Conservation (phyloP, 1,140 invertebrate species). For the Macrocentrus cingulum region DNA sequence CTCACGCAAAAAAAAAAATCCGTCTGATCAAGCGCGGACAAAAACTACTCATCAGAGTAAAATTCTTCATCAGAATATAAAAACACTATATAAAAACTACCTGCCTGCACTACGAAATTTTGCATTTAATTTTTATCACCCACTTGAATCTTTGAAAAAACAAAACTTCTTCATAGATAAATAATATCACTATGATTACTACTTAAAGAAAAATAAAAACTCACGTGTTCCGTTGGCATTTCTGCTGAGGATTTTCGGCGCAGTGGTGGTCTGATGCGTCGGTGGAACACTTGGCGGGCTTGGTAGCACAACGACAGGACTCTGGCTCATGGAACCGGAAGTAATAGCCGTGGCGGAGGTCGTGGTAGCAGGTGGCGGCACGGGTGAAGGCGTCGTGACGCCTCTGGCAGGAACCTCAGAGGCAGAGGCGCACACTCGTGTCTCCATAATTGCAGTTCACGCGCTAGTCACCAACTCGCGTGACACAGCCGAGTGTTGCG, state of each 20-base stretch:
- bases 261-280: conserved; percentile 32
- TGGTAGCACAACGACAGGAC: conserved; percentile 35
- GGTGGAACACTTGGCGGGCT: conserved; percentile 35
- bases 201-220: conserved; percentile 26
- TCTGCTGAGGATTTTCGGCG: conserved; percentile 56
- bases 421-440: conserved; percentile 23
- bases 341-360: conserved; percentile 26
- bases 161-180: no score
- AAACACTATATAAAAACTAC: no score
- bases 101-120: no score
- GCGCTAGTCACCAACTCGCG: conserved; percentile 24
- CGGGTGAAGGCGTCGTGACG: conserved; percentile 49
- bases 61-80: no score
- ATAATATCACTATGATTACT: no score
- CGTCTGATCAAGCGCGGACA: no score
- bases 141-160: no score
- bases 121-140: no score
- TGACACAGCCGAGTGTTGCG: conserved; percentile 8
- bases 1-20: no score
- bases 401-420: conserved; percentile 35
- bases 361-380: conserved; percentile 32
- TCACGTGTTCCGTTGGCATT: conserved; percentile 61
- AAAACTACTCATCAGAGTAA: no score
- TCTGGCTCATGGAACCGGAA: conserved; percentile 34
- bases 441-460: conserved; percentile 30